Evolutionary conservation across 2,113 vertebrate species (phyloP).

Genomic region (Corvus cornix): DNA sequence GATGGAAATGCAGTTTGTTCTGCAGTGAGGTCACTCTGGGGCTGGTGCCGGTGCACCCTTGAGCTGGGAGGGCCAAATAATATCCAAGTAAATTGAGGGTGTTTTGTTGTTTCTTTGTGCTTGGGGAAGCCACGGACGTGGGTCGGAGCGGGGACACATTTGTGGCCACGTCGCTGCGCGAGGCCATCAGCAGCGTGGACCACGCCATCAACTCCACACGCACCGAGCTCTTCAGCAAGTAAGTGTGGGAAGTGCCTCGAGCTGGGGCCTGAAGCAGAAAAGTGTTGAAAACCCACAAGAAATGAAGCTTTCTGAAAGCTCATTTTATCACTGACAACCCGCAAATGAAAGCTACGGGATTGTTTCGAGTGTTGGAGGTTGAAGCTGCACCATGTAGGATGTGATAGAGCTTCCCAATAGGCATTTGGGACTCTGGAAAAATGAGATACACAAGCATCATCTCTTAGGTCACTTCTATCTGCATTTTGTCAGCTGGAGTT

Average conservation of each 20-base stretch:
- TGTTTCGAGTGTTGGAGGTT: neutral
- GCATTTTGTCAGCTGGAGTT: neutral
- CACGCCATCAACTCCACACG: conserved; percentile 72
- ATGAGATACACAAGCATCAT: rapidly evolving
- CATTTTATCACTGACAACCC: rapidly evolving
- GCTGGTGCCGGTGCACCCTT: neutral
- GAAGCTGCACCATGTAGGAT: neutral
- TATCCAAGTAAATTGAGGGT: neutral
- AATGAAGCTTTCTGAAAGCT: neutral
- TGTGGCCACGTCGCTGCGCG: conserved; percentile 68
- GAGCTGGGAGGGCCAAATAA: neutral
- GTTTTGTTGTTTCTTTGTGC: neutral
- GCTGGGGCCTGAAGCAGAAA: neutral
- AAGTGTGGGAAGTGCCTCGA: neutral
- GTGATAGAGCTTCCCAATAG: neutral
- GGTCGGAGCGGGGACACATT: conserved; percentile 63
- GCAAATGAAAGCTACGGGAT: neutral
- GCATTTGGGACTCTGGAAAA: neutral
- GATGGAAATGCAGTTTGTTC: rapidly evolving
- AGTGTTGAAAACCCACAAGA: neutral
- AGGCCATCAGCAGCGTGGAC: conserved; percentile 76
- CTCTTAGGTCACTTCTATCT: neutral
- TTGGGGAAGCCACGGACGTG: conserved; percentile 44
- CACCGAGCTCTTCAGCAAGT: conserved; percentile 73
- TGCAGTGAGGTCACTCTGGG: neutral